Percentiles rank a stretch among this genome's conserved stretches.
phyloP scores from a whole-genome alignment of 1,140 invertebrate species.

The Archivesica marissinica region DNA sequence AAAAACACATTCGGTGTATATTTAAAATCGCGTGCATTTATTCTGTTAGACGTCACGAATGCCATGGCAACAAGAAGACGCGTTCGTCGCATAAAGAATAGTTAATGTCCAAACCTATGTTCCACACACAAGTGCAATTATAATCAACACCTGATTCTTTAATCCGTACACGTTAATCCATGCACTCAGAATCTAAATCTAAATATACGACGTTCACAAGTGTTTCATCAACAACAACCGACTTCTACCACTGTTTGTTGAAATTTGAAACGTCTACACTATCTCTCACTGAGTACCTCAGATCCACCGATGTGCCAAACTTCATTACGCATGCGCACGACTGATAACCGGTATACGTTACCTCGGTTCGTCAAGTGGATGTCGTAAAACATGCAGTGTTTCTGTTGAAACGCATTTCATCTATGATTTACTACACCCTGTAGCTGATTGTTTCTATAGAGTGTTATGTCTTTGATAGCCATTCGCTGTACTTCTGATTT shows the following conservation, averaged over 20 bases:
- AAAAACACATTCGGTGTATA: no score
- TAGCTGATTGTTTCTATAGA: slow-evolving; percentile 16
- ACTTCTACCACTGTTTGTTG: slow-evolving; percentile 24
- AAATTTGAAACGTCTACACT: slow-evolving; percentile 32
- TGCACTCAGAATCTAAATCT: neutral
- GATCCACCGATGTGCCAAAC: slow-evolving; percentile 9
- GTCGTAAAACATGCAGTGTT: slow-evolving; percentile 23
- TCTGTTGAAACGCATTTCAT: slow-evolving; percentile 2
- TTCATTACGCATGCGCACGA: slow-evolving; percentile 30
- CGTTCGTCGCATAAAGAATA: neutral
- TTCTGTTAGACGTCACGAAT: no score
- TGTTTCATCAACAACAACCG: neutral
- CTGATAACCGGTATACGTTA: slow-evolving; percentile 21
- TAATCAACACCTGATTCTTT: neutral
- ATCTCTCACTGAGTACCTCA: slow-evolving; percentile 24
- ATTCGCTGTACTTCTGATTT: slow-evolving; percentile 1
- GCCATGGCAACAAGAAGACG: no score
- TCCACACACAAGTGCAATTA: slow-evolving; percentile 5
- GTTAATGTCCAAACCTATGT: neutral
- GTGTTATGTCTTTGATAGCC: slow-evolving; percentile 11
- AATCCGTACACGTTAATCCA: no score
- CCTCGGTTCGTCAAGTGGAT: slow-evolving; percentile 17
- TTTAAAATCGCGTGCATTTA: no score
- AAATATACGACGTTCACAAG: neutral
- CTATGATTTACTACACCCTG: slow-evolving; percentile 6